Conservation (phyloP, 1,140 invertebrate genomes). For the Bombus superbus region DNA sequence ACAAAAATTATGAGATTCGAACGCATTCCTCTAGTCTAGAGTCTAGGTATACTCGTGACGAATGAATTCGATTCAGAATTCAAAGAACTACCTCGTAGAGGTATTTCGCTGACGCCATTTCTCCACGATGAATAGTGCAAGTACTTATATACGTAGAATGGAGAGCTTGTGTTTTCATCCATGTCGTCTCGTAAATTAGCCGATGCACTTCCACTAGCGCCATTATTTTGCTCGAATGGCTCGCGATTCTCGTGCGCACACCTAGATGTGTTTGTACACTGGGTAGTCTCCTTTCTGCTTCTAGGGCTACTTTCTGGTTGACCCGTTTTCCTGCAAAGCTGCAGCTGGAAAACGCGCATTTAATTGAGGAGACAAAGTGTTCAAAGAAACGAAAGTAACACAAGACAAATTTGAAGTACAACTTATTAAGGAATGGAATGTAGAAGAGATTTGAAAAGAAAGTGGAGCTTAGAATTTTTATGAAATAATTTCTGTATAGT, state of each 20-base stretch:
- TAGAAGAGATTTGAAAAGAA: too few species aligned
- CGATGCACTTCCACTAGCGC: neutral
- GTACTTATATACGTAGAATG: neutral
- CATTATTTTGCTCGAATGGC: constrained; percentile 5
- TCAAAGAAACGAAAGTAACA: neutral
- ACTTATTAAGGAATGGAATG: neutral
- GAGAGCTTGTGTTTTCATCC: neutral
- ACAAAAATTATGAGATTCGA: too few species aligned
- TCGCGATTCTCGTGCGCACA: neutral
- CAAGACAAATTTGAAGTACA: neutral
- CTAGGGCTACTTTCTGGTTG: neutral
- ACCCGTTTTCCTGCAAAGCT: neutral
- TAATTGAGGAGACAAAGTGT: neutral
- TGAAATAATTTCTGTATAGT: neutral
- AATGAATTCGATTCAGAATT: neutral
- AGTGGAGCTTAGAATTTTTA: neutral
- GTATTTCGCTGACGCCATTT: neutral
- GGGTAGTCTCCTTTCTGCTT: neutral
- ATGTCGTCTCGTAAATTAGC: constrained; percentile 12
- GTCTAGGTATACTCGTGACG: neutral
- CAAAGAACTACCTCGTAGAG: neutral
- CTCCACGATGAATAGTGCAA: neutral
- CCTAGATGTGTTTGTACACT: neutral
- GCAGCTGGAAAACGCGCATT: neutral
- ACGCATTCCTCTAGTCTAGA: too few species aligned